Evolutionary conservation across 1,140 invertebrate genomes (phyloP).

Genomic region (Zaprionus inermis): DNA sequence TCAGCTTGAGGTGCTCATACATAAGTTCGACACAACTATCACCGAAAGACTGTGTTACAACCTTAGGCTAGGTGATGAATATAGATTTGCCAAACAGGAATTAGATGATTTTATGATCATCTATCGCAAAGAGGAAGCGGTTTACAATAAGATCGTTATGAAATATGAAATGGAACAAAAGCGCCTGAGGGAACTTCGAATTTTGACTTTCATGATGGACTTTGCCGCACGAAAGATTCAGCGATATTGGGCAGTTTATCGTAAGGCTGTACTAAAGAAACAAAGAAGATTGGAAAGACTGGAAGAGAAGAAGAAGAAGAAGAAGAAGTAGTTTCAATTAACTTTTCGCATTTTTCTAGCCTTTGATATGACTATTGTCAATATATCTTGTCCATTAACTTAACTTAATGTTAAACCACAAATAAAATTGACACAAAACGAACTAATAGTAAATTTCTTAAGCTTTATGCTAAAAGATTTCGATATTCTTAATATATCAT

Average conservation of each 20-base stretch:
- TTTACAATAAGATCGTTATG: background rate
- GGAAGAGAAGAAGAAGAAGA: background rate
- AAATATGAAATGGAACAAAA: background rate
- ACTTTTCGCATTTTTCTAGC: no score
- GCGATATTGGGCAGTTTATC: background rate
- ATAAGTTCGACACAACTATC: background rate
- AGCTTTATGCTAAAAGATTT: no score
- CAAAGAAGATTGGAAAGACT: background rate
- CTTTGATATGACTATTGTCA: no score
- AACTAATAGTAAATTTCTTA: no score
- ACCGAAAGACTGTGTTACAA: background rate
- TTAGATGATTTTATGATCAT: background rate
- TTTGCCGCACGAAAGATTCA: background rate
- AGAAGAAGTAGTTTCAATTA: background rate
- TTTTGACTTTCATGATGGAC: background rate
- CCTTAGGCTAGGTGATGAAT: background rate
- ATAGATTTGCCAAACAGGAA: background rate
- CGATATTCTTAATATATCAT: no score
- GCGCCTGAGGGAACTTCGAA: background rate
- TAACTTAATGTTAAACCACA: no score
- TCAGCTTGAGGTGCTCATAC: background rate
- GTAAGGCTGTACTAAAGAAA: background rate
- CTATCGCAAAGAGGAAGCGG: background rate
- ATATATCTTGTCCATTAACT: no score
- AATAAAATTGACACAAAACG: no score